Evolutionary conservation across 1,140 invertebrate species (phyloP).

Genomic region (Neocloeon triangulifer): DNA sequence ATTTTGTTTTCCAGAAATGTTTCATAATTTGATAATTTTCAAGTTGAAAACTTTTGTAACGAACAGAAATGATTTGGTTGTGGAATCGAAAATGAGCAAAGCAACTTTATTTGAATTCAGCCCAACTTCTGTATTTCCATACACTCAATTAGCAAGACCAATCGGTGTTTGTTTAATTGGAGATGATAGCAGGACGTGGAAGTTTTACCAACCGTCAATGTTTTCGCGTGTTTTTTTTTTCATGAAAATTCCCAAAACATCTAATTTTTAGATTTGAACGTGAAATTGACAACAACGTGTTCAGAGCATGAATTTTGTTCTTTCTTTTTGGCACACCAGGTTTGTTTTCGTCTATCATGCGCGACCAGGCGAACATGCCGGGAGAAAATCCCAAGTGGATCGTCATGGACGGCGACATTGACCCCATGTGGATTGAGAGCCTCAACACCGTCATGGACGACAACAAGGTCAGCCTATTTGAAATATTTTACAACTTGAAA

Average conservation of each 20-base stretch:
- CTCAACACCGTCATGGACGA: conserved; percentile 75
- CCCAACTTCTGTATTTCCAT: too few species aligned
- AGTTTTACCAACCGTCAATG: too few species aligned
- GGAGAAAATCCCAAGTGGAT: conserved; percentile 87
- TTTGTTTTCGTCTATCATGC: conserved; percentile 77
- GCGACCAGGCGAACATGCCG: conserved; percentile 72
- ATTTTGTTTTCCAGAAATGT: neutral
- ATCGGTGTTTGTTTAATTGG: too few species aligned
- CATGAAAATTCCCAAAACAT: too few species aligned
- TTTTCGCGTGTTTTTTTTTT: too few species aligned
- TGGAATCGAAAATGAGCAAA: too few species aligned
- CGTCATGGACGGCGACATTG: conserved; percentile 87
- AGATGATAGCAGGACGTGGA: too few species aligned
- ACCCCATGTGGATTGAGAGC: conserved; percentile 95
- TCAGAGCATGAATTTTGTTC: neutral
- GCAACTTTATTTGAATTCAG: too few species aligned
- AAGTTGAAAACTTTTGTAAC: neutral
- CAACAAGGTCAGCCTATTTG: conserved; percentile 33
- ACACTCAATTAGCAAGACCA: too few species aligned
- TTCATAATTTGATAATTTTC: conserved; percentile 3
- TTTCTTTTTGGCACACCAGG: conserved; percentile 19
- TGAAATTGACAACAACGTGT: too few species aligned
- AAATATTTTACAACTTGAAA: neutral
- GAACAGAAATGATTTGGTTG: neutral
- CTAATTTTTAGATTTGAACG: too few species aligned